phyloP scores from a whole-genome alignment of 2,888 invertebrate genomes.

The Lepidocyrtinus sp. region DNA sequence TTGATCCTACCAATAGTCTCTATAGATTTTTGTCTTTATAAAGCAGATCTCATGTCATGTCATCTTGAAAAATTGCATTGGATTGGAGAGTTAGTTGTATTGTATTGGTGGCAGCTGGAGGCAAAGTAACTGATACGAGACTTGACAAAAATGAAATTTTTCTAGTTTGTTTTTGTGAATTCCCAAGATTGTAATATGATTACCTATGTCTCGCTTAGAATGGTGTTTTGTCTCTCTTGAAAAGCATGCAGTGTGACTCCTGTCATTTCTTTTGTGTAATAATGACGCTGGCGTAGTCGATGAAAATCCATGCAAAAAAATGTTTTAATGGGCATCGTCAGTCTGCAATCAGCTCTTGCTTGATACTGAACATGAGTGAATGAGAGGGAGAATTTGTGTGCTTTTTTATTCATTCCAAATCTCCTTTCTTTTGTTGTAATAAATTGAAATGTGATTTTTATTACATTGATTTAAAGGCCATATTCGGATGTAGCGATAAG shows the following conservation, averaged over 20 bases:
- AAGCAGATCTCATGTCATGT: conserved; percentile 30
- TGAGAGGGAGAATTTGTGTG: not conserved
- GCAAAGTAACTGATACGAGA: conserved; percentile 8
- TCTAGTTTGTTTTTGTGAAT: not conserved
- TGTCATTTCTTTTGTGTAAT: conserved; percentile 7
- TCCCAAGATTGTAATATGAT: conserved; percentile 1
- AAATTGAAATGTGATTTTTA: conserved; percentile 36
- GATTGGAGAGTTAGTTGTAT: not conserved
- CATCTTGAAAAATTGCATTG: conserved; percentile 40
- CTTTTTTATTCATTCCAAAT: conserved; percentile 1
- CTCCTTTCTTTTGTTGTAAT: conserved; percentile 1
- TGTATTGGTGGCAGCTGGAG: conserved; percentile 53
- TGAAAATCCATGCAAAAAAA: conserved; percentile 2
- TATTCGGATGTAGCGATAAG: not conserved
- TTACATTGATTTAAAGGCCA: conserved; percentile 36
- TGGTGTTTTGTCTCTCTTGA: not conserved
- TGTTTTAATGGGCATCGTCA: conserved; percentile 30
- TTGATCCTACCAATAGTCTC: conserved; percentile 43
- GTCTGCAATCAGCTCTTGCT: conserved; percentile 26
- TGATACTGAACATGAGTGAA: not conserved
- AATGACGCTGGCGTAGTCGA: not conserved
- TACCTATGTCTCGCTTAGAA: conserved; percentile 5
- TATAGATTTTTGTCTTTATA: conserved; percentile 21
- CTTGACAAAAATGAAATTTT: conserved; percentile 1
- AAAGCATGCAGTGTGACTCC: conserved; percentile 8